A percentile compares a stretch with the other conserved stretches of the same genome.
Conservation (phyloP, 2,113 vertebrate species). For the Nannospalax galili region DNA sequence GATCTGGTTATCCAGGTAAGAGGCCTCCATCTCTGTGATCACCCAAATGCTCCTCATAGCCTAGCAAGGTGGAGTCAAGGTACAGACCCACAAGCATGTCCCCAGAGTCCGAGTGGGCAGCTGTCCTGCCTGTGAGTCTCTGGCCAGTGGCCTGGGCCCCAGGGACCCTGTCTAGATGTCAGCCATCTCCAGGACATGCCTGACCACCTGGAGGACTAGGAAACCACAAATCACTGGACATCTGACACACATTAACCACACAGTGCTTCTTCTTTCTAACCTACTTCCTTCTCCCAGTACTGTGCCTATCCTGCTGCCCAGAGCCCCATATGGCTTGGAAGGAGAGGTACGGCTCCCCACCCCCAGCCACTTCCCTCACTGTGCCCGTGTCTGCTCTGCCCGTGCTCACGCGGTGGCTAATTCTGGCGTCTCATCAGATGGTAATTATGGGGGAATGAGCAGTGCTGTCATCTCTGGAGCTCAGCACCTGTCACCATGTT, state of each 20-base stretch:
- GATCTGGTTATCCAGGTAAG: neutral
- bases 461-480: conserved; percentile 81
- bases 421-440: conserved; percentile 85
- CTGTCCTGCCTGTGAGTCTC: neutral
- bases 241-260: conserved; percentile 24
- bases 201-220: conserved; percentile 1
- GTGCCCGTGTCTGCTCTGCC: conserved; percentile 67
- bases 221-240: conserved; percentile 57
- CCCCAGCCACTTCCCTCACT: conserved; percentile 30
- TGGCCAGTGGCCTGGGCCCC: conserved; percentile 4
- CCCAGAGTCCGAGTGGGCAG: neutral
- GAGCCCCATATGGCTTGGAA: neutral
- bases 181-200: neutral
- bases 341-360: neutral
- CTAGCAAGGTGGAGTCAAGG: neutral
- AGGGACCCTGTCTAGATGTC: neutral
- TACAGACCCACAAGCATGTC: neutral
- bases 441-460: conserved; percentile 86
- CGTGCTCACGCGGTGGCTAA: conserved; percentile 79
- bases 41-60: neutral
- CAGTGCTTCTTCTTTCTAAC: conserved; percentile 45
- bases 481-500: conserved; percentile 81
- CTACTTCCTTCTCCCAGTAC: conserved; percentile 46
- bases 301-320: neutral
- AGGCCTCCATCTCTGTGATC: neutral